Conservation (phyloP, 2,888 invertebrate genomes). For the Scrobipalpa atriplicella region DNA sequence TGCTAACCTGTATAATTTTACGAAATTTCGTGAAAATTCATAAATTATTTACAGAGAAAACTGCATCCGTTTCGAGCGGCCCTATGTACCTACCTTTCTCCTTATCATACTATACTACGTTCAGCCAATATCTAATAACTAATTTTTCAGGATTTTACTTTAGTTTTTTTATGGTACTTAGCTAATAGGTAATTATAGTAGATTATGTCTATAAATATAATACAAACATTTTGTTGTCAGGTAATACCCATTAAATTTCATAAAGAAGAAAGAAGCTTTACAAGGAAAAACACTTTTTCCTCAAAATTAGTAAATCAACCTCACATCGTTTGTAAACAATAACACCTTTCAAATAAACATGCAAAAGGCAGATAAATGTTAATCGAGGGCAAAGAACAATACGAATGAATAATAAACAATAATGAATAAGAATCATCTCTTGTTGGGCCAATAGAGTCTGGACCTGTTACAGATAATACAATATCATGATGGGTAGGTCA, state of each 20-base stretch:
- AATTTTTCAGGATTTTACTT: no score
- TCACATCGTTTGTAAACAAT: neutral
- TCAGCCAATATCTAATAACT: no score
- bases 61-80: no score
- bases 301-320: neutral
- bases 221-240: no score
- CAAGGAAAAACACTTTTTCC: constrained; percentile 4
- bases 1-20: no score
- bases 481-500: constrained; percentile 42
- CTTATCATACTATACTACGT: no score
- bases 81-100: no score
- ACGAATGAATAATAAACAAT: constrained; percentile 23
- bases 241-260: neutral
- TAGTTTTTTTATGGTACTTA: no score
- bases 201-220: no score
- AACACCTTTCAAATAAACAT: neutral
- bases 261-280: neutral
- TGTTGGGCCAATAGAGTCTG: neutral
- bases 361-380: neutral
- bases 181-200: no score
- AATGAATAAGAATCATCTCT: constrained; percentile 3
- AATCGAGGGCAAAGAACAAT: neutral
- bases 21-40: no score
- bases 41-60: no score
- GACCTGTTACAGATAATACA: constrained; percentile 32